A percentile compares a stretch with the other conserved stretches of the same genome.
phyloP scores from a whole-genome alignment of 2,888 invertebrate species.

The Pseudoips prasinana region DNA sequence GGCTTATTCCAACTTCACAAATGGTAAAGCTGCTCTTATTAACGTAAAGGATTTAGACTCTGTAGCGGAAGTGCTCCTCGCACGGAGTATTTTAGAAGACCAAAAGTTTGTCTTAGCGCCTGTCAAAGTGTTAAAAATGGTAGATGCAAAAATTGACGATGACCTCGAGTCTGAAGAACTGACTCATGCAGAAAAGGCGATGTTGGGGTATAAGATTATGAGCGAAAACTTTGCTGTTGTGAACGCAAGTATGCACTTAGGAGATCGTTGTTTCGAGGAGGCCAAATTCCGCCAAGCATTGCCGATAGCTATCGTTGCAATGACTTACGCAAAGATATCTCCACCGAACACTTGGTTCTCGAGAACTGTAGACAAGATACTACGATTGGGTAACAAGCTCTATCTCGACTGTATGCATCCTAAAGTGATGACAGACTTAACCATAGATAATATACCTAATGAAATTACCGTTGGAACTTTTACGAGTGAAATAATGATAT shows the following conservation, averaged over 20 bases:
- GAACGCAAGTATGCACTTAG: constrained; percentile 81
- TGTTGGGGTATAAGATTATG: constrained; percentile 79
- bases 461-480: constrained; percentile 81
- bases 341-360: constrained; percentile 83
- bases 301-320: constrained; percentile 80
- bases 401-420: constrained; percentile 77
- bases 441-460: constrained; percentile 80
- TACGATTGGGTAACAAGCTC: constrained; percentile 82
- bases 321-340: constrained; percentile 85
- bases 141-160: constrained; percentile 64
- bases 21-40: constrained; percentile 80
- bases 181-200: constrained; percentile 70
- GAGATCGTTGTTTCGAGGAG: constrained; percentile 81
- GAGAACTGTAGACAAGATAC: constrained; percentile 81
- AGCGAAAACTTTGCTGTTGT: constrained; percentile 81
- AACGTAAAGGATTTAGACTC: constrained; percentile 77
- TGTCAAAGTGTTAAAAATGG: constrained; percentile 72
- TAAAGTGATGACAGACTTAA: constrained; percentile 69
- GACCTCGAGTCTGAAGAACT: constrained; percentile 76
- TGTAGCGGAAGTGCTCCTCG: constrained; percentile 74
- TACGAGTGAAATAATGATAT: constrained; percentile 81
- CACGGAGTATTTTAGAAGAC: constrained; percentile 70
- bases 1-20: constrained; percentile 69
- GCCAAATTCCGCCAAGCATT: constrained; percentile 83
- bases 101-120: constrained; percentile 73